Percentiles rank a stretch among this genome's conserved stretches.
Conservation (phyloP, 1,140 invertebrate genomes). For the Zaprionus inermis region DNA sequence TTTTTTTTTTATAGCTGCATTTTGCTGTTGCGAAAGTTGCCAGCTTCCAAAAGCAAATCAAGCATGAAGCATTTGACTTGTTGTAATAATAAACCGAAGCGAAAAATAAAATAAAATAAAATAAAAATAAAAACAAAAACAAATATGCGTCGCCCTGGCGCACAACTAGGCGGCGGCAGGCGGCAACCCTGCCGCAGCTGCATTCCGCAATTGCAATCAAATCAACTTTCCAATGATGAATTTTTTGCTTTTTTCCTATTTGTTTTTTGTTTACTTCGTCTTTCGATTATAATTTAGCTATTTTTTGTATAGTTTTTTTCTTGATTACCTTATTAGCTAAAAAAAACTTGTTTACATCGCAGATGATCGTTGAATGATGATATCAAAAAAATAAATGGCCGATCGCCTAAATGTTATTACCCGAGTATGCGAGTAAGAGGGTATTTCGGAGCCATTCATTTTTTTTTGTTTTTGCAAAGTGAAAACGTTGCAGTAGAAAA, state of each 20-base stretch:
- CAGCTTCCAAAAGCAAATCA: conserved; percentile 58
- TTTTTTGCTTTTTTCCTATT: too few species aligned
- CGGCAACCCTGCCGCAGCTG: conserved; percentile 54
- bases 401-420: conserved; percentile 47
- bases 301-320: conserved; percentile 45
- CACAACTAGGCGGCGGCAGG: conserved; percentile 60
- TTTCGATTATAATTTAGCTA: conserved; percentile 66
- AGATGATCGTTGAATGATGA: conserved; percentile 44
- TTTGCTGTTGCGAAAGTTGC: conserved; percentile 35
- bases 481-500: conserved; percentile 46
- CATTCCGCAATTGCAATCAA: conserved; percentile 74
- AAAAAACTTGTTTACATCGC: conserved; percentile 57
- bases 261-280: conserved; percentile 42
- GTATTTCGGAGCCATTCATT: too few species aligned
- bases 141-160: conserved; percentile 65
- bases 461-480: conserved; percentile 52
- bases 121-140: conserved; percentile 8
- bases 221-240: conserved; percentile 77
- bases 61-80: conserved; percentile 54
- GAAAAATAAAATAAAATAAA: conserved; percentile 5
- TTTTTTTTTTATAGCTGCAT: neutral
- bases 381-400: conserved; percentile 62
- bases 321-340: conserved; percentile 62
- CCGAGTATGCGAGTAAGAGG: conserved; percentile 5
- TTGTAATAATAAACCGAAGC: conserved; percentile 62